phyloP scores from a whole-genome alignment of 2,113 vertebrate genomes.

The Cygnus buccinator region DNA sequence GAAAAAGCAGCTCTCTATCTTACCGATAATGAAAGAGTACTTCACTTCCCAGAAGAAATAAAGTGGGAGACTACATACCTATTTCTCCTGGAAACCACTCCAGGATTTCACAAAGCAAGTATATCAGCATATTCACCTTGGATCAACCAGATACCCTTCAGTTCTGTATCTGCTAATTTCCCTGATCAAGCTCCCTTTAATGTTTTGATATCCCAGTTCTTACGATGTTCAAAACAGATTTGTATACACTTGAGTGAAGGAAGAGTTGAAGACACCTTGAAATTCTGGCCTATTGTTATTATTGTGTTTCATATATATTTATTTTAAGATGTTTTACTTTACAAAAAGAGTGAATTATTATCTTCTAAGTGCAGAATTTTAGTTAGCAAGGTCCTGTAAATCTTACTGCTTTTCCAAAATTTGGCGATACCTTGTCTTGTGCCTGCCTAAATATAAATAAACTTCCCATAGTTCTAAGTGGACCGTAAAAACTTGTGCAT shows the following conservation, averaged over 20 bases:
- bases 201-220: background rate
- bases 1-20: conserved; percentile 60
- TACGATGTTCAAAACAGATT: background rate
- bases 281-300: conserved; percentile 15
- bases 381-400: background rate
- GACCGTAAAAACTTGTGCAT: background rate
- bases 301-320: background rate
- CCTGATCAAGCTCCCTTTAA: conserved; percentile 35
- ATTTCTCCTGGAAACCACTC: conserved; percentile 59
- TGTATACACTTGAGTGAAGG: conserved; percentile 13
- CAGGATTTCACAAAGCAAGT: conserved; percentile 57
- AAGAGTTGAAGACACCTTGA: conserved; percentile 27
- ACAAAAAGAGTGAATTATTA: background rate
- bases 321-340: background rate
- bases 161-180: conserved; percentile 51
- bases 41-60: conserved; percentile 67
- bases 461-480: background rate
- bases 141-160: conserved; percentile 30
- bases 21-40: conserved; percentile 57
- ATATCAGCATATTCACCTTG: conserved; percentile 61
- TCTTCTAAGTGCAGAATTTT: background rate
- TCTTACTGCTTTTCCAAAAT: background rate
- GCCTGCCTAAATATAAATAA: background rate
- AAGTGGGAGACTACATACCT: background rate
- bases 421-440: background rate